These are phyloP conservation scores for Hippocampus kuda DNA, from an alignment of 2,797 vertebrate genomes.

Conservation along the genomic window DNA sequence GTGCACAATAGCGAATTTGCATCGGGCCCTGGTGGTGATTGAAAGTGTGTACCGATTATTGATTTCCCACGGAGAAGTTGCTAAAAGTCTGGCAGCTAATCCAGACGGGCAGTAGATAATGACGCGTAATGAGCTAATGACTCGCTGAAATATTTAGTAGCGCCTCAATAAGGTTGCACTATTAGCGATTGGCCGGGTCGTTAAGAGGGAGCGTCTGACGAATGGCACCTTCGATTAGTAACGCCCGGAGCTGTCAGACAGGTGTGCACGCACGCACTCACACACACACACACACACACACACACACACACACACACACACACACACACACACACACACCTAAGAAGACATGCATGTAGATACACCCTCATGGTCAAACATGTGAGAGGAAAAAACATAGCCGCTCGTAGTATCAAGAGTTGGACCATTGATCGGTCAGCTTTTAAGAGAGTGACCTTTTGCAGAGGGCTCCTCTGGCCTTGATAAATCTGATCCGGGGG, in stretches of 20 bases:
- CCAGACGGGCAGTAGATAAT: slow-evolving; percentile 65
- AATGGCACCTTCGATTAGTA: slow-evolving; percentile 60
- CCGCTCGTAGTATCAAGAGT: slow-evolving; percentile 59
- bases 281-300: slow-evolving; percentile 36
- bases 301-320: slow-evolving; percentile 31
- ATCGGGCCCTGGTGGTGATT: slow-evolving; percentile 35
- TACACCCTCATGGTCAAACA: slow-evolving; percentile 35
- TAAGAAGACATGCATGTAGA: slow-evolving; percentile 33
- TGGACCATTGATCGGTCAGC: slow-evolving; percentile 77
- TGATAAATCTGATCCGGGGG: slow-evolving; percentile 87
- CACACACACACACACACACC: slow-evolving; percentile 34
- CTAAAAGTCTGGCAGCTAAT: slow-evolving; percentile 66
- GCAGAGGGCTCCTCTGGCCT: slow-evolving; percentile 76
- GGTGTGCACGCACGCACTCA: slow-evolving; percentile 36
- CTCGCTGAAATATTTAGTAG: slow-evolving; percentile 75
- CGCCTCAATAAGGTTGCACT: slow-evolving; percentile 56
- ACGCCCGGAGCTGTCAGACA: slow-evolving; percentile 46
- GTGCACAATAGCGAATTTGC: slow-evolving; percentile 25
- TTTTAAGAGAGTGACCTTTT: slow-evolving; percentile 87
- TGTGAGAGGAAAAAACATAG: slow-evolving; percentile 40
- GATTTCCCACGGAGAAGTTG: slow-evolving; percentile 61
- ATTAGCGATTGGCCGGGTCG: slow-evolving; percentile 60
- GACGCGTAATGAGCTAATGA: slow-evolving; percentile 73
- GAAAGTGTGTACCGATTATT: slow-evolving; percentile 63
- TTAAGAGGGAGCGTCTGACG: slow-evolving; percentile 52